Base-by-base conservation (phyloP, 2,888 invertebrate species). In the Lobophora halterata region DNA sequence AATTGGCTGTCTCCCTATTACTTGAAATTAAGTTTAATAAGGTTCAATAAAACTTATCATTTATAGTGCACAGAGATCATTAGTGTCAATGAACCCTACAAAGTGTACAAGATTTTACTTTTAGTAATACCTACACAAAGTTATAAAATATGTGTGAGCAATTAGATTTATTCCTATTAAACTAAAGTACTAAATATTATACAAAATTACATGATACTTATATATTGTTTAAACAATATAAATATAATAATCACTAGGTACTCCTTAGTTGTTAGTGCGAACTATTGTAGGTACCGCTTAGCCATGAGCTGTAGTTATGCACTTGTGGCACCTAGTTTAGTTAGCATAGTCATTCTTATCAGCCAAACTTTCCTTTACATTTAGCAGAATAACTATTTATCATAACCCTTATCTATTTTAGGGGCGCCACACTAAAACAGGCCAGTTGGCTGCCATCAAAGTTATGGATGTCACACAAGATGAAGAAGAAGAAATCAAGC, bases 391-490 rank as follows among this genome's bases (percentile, higher is more conserved):
- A 5, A 6, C n/a, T 29, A 26, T 23, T 43, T 33, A 26, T 38
- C 26, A 30, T 20, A 21, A 21, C 3, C 14, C 24, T 42, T 46
- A 42, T 41, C 24, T 20, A 19, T 52, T 71, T 40, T 81, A 99
- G 97, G 99, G 99, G 54, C 95, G 99, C 44, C 99, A 99, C 88
- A 99, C 98, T 57, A 99, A 99, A 91, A 99, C 99, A 59, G 98
- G 99, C 56, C 99, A 99, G 88, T 90, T 99, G 89, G 99, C 99
- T 57, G 99, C 99, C 81, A 99, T 99, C 88, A 99, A 99, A 91
- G 98, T 99, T 76, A 99, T 99, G 99, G 99, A 98, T 87, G 98
- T 99, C 68, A 99, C 98, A 60, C 98, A 99, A 91, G 99, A 99
- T 79, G 99, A 99, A 85, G 99, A 99, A 77, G 99, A 99, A 88